Evolutionary conservation across 1,140 invertebrate species (phyloP), one percentile per base, ranked within the genome.

Genomic region (Danaus melanippus): DNA sequence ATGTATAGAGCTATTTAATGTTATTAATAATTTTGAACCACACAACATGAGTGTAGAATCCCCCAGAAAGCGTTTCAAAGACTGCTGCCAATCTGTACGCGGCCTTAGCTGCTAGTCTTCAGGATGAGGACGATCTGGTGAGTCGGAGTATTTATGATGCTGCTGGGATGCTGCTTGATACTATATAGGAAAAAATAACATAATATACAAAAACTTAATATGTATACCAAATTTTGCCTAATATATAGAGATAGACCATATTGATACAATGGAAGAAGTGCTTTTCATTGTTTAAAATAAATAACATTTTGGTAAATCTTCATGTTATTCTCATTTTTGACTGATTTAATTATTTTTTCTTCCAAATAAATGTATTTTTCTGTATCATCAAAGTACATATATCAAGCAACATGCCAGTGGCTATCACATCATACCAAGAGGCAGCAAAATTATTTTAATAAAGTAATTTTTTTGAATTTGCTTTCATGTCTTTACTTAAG

Each of bases 101-200:
- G 8, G 87, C 87, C 0, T 63, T 88, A 2, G 87, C 87, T 8
- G 87, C 87, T 7, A 82, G 84, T 3, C 69, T 88, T 21, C 82
- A 88, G 69, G 87, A 88, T 49, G 87, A 88, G 66, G 85, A 88
- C 43, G 86, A 88, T 62, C 71, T 87, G 78, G 87, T 88, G 67
- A 76, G 73, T 48, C 9, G 47, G 32, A 43, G 9, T 52, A 41
- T 10, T 50, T 50, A 45, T 21, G 21, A 32, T 32, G 21, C 21
- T 32, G 6, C 21, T 32, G 21, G 21, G 21, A 32, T 32, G 21
- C 0, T 32, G 21, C 21, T 32, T 32, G 21, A 32, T 32, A 15
- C 15, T 15, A 15, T 15, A 4, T 32, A 8, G 7, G 7, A 32
- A 32, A 32, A 32, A 32, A 32, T 32, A 32, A 32, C 6, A 32